Conservation (phyloP, 1,140 invertebrate genomes). For the Orchesella cincta region DNA sequence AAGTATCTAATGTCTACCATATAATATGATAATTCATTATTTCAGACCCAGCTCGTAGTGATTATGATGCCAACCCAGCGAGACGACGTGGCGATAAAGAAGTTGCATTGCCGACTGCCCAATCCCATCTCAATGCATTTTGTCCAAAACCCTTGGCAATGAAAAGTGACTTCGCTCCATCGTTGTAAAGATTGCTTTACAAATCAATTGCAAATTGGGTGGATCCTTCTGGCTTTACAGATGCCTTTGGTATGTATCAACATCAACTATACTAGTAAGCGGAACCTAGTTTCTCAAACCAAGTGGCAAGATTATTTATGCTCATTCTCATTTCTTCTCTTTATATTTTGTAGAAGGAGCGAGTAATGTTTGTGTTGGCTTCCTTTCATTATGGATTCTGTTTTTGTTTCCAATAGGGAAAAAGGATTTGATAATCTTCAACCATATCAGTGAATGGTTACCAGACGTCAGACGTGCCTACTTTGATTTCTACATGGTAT, state of each 20-base stretch:
- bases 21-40: too few species aligned
- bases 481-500: slow-evolving; percentile 86
- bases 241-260: slow-evolving; percentile 72
- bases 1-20: too few species aligned
- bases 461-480: slow-evolving; percentile 68
- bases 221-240: slow-evolving; percentile 80
- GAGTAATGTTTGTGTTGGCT: slow-evolving; percentile 70
- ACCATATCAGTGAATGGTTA: slow-evolving; percentile 77
- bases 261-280: too few species aligned
- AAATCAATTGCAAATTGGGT: slow-evolving; percentile 95
- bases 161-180: slow-evolving; percentile 73
- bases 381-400: too few species aligned
- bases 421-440: slow-evolving; percentile 75
- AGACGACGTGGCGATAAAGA: slow-evolving; percentile 87
- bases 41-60: slow-evolving; percentile 70
- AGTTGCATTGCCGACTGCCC: slow-evolving; percentile 77
- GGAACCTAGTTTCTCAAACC: too few species aligned
- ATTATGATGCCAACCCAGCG: slow-evolving; percentile 76
- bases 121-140: slow-evolving; percentile 70
- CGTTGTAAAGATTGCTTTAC: slow-evolving; percentile 84
- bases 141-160: slow-evolving; percentile 69
- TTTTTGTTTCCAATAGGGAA: too few species aligned
- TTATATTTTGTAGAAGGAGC: slow-evolving; percentile 55
- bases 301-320: too few species aligned
- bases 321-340: background rate